Percentiles rank a stretch among this genome's conserved stretches.
These are phyloP conservation scores for Puffinus mauretanicus DNA, from an alignment of 2,113 vertebrate species.

Conservation along the genomic window DNA sequence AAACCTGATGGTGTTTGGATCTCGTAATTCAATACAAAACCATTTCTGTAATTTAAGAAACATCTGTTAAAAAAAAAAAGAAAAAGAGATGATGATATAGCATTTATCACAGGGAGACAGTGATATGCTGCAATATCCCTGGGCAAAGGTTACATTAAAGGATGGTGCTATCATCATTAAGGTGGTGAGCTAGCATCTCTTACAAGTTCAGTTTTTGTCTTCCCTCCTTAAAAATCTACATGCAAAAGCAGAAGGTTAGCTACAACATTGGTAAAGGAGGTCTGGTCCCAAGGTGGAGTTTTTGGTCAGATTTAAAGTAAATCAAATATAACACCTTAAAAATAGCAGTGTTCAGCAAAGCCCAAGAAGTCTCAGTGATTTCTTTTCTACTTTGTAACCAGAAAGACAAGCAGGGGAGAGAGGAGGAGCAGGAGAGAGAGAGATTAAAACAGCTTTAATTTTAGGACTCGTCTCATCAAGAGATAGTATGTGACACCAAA, in stretches of 20 bases:
- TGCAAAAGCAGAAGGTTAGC: neutral
- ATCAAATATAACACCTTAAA: constrained; percentile 50
- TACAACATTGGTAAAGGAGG: constrained; percentile 18
- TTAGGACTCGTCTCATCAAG: constrained; percentile 37
- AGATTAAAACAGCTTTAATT: constrained; percentile 56
- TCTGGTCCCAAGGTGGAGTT: neutral
- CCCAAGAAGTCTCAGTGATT: neutral
- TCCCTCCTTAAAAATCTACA: constrained; percentile 14
- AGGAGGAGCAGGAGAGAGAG: neutral
- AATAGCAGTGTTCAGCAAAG: constrained; percentile 31
- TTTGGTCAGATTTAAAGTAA: constrained; percentile 37
- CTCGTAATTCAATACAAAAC: neutral
- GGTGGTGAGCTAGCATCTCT: neutral
- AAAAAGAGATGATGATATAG: neutral
- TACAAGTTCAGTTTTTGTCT: neutral
- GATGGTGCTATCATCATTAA: neutral
- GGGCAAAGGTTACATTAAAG: neutral
- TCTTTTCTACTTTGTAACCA: constrained; percentile 26
- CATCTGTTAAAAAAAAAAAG: neutral
- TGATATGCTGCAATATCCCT: neutral
- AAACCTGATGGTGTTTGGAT: neutral
- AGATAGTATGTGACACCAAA: constrained; percentile 27
- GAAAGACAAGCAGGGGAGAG: constrained; percentile 6
- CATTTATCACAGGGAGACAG: constrained; percentile 36
- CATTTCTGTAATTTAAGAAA: constrained; percentile 20